phyloP scores from a whole-genome alignment of 2,113 vertebrate genomes.

The Protobothrops mucrosquamatus region DNA sequence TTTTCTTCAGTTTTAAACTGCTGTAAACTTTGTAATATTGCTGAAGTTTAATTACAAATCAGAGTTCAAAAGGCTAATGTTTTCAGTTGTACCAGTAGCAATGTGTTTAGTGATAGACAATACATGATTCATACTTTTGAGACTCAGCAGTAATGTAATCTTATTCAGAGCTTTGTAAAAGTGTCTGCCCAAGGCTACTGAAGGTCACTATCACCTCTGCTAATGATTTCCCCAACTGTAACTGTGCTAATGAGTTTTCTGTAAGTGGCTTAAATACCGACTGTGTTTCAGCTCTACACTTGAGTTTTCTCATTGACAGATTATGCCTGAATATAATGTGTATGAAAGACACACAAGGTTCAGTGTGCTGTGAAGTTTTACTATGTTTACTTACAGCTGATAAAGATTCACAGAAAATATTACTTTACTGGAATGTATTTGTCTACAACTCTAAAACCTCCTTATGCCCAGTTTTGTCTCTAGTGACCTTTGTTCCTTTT shows the following conservation, averaged over 20 bases:
- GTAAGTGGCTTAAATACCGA: neutral
- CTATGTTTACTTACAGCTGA: neutral
- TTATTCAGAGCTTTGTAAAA: conserved; percentile 28
- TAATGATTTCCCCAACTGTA: conserved; percentile 48
- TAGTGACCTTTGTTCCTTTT: neutral
- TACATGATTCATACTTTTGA: conserved; percentile 16
- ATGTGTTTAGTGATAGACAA: neutral
- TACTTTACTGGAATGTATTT: neutral
- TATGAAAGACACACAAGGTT: neutral
- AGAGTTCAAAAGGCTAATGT: neutral
- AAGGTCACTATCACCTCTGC: conserved; percentile 30
- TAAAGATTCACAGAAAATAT: neutral
- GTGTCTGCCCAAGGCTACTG: conserved; percentile 24
- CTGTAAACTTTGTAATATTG: neutral
- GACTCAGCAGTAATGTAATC: neutral
- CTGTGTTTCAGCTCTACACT: neutral
- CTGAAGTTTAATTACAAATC: conserved; percentile 19
- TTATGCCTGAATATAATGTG: conserved; percentile 21
- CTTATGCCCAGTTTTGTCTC: neutral
- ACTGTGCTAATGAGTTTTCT: conserved; percentile 40
- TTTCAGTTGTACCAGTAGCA: neutral
- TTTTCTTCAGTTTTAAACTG: conserved; percentile 6
- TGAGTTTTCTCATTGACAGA: conserved; percentile 2
- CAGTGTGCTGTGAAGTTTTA: neutral
- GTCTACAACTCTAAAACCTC: too few species aligned